A percentile compares a stretch with the other conserved stretches of the same genome.
phyloP scores from a whole-genome alignment of 2,888 invertebrate genomes.

The Isoperla grammatica region DNA sequence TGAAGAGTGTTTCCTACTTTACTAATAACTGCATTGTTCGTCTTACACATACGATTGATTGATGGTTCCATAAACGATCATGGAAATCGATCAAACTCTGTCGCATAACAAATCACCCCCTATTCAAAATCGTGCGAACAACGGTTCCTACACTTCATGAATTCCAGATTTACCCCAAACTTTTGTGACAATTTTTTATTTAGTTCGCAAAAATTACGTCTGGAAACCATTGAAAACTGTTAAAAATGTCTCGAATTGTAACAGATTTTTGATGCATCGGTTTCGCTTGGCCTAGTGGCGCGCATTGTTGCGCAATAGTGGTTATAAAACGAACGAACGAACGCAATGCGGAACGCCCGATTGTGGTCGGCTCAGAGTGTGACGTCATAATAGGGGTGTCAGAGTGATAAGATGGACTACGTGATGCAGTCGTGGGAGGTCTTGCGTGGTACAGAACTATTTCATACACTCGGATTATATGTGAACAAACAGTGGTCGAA shows the following conservation, averaged over 20 bases:
- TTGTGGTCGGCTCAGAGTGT: background rate
- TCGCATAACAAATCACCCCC: background rate
- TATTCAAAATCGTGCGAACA: background rate
- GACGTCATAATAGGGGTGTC: background rate
- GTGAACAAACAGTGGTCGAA: background rate
- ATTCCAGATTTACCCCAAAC: background rate
- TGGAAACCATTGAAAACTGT: background rate
- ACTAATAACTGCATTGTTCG: too few species aligned
- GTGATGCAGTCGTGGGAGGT: background rate
- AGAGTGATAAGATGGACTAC: background rate
- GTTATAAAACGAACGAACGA: background rate
- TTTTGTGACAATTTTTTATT: background rate
- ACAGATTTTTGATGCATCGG: slow-evolving; percentile 8
- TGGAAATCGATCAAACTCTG: background rate
- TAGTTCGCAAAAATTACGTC: background rate
- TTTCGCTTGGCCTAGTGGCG: background rate
- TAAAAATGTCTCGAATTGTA: background rate
- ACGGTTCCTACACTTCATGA: background rate
- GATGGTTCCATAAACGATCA: background rate
- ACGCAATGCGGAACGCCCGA: background rate
- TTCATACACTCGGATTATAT: background rate
- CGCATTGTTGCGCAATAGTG: slow-evolving; percentile 2
- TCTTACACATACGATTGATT: background rate
- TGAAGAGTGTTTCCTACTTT: too few species aligned
- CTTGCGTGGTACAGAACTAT: background rate